Percentiles rank a stretch among this genome's conserved stretches.
These are phyloP conservation scores for Apus apus DNA, from an alignment of 2,113 vertebrate genomes.

Conservation along the genomic window DNA sequence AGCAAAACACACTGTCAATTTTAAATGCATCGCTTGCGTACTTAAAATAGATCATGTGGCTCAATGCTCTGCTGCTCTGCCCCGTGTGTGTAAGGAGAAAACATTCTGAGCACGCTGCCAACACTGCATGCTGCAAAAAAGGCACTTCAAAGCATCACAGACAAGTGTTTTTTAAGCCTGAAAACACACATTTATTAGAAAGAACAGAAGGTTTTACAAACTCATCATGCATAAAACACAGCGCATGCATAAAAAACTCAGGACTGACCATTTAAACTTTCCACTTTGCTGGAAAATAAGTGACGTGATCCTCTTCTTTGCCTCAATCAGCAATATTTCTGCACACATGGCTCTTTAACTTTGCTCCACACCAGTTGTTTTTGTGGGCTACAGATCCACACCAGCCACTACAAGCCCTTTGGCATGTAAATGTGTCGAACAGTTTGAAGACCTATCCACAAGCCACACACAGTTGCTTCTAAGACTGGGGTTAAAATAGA, in stretches of 20 bases:
- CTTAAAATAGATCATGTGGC: not conserved
- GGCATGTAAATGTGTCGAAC: accelerated
- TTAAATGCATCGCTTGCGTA: not conserved
- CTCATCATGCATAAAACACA: accelerated
- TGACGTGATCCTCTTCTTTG: not conserved
- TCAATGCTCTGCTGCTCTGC: not conserved
- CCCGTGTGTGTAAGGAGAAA: not conserved
- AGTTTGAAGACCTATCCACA: accelerated
- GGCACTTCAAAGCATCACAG: constrained; percentile 13
- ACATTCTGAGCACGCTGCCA: not conserved
- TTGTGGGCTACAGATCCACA: accelerated
- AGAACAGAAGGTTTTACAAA: not conserved
- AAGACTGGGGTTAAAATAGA: accelerated
- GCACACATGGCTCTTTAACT: not conserved
- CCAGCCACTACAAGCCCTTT: not conserved
- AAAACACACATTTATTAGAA: constrained; percentile 21
- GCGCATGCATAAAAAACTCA: not conserved
- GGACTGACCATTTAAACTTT: not conserved
- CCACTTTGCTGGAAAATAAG: not conserved
- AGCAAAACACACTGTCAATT: not conserved
- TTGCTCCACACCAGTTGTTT: not conserved
- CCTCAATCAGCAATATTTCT: not conserved
- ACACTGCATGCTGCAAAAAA: not conserved
- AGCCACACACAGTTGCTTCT: accelerated
- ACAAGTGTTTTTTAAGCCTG: not conserved